phyloP scores from a whole-genome alignment of 2,113 vertebrate species.

The Phyllostomus hastatus region DNA sequence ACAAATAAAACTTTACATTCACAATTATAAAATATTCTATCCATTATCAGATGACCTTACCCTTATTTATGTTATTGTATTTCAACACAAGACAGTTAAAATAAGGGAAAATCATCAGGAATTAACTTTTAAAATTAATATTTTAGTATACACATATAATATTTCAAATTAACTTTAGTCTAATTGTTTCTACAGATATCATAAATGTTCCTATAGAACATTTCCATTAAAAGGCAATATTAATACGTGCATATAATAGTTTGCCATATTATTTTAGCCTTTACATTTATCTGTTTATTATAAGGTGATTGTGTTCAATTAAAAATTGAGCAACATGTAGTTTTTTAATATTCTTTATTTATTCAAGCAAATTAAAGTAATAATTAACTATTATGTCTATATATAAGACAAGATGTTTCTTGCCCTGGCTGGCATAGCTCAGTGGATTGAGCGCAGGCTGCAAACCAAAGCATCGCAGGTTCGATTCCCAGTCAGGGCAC shows the following conservation, averaged over 20 bases:
- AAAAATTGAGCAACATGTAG: not conserved
- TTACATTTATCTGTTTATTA: not conserved
- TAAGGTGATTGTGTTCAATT: not conserved
- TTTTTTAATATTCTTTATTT: slow-evolving; percentile 19
- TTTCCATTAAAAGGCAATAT: not conserved
- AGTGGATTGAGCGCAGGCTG: too few species aligned
- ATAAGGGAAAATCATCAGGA: not conserved
- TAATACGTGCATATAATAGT: not conserved
- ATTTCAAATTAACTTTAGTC: not conserved
- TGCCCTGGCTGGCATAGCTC: too few species aligned
- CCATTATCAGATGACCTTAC: not conserved
- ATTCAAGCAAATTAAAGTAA: not conserved
- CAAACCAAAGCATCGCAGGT: too few species aligned
- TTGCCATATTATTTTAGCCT: not conserved
- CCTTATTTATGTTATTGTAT: not conserved
- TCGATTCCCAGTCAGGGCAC: too few species aligned
- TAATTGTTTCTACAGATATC: not conserved
- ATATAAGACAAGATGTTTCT: not conserved
- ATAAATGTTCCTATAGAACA: not conserved
- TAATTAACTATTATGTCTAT: slow-evolving; percentile 20
- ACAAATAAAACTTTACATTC: not conserved
- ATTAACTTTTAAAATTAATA: not conserved
- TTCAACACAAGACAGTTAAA: not conserved
- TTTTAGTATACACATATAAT: not conserved
- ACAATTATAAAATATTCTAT: not conserved